A percentile compares a stretch with the other conserved stretches of the same genome.
Evolutionary conservation across 2,113 vertebrate genomes (phyloP).

Genomic region (Pitta sordida): DNA sequence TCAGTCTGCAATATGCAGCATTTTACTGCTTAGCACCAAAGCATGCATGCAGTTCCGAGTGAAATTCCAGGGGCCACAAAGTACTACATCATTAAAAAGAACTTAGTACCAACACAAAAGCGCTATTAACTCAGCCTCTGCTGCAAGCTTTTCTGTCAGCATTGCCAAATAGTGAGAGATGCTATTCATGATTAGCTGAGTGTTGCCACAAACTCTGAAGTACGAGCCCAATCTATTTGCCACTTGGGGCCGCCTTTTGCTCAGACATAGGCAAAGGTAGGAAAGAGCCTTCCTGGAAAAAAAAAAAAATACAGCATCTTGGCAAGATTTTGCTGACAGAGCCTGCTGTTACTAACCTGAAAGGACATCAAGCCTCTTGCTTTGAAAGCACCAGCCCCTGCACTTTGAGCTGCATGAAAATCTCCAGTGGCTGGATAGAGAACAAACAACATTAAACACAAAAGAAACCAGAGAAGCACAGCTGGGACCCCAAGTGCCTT

Average conservation of each 20-base stretch:
- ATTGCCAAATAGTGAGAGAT: not conserved
- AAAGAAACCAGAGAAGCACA: not conserved
- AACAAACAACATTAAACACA: not conserved
- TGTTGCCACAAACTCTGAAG: not conserved
- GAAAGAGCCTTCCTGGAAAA: not conserved
- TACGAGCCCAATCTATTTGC: not conserved
- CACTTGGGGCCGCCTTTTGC: not conserved
- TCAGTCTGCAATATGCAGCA: not conserved
- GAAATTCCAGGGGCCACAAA: not conserved
- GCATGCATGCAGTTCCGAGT: not conserved
- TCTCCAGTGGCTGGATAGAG: not conserved
- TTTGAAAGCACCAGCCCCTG: not conserved
- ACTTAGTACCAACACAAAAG: not conserved
- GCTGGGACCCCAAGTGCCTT: not conserved
- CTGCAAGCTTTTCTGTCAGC: not conserved
- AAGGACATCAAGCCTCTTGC: not conserved
- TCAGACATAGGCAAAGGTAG: not conserved
- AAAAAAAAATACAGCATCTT: not conserved
- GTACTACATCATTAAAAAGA: not conserved
- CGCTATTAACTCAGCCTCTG: not conserved
- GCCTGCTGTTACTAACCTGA: not conserved
- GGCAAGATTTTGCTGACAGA: conserved; percentile 1
- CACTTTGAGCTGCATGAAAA: not conserved
- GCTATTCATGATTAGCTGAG: not conserved
- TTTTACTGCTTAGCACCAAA: not conserved